Evolutionary conservation across 2,113 vertebrate species (phyloP), one percentile per base, ranked within the genome.

Genomic region (Malurus cyaneus): DNA sequence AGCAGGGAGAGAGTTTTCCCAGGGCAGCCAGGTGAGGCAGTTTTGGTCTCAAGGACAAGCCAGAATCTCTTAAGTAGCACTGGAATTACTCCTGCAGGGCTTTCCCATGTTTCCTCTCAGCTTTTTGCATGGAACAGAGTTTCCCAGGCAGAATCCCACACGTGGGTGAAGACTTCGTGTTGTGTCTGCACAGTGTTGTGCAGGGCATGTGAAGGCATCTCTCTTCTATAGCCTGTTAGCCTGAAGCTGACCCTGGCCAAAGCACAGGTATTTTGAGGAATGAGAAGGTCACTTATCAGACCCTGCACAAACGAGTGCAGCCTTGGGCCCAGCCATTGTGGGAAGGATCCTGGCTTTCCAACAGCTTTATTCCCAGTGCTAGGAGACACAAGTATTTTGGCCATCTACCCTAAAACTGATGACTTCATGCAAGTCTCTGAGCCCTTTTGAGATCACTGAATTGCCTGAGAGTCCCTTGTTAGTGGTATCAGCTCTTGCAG

Each of bases 321-420:
- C 47, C 29, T 74, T 57, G 41, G 39, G 79, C 60, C 29, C 29
- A 7, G 73, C 9, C 36, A 17, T 14, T 70, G 34, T 32, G 62
- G 66, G 59, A 86, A 44, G 52, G 41, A 70, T 47, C 53, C 60
- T 92, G 85, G n/a, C 72, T 93, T 94, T 88, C 86, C 74, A 88
- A 41, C 61, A 74, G 62, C 52, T 88, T 89, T 73, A 28, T 62
- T 59, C 56, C 74, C 74, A 32, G 54, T 74, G 72, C 39, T 59
- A 18, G 34, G 70, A 80, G 70, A 77, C 54, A 65, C 3, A 50
- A 80, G 44, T 42, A 17, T 44, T 86, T 80, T 90, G 56, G 74
- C 80, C 52, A 49, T 64, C 34, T 90, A n/a, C 79, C 72, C 49
- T 77, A 72, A 64, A 59, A 46, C 25, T 17, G 59, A 8, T 76